Evolutionary conservation across 2,113 vertebrate species (phyloP), one percentile per base, ranked within the genome.

Genomic region (Peucedramus taeniatus): DNA sequence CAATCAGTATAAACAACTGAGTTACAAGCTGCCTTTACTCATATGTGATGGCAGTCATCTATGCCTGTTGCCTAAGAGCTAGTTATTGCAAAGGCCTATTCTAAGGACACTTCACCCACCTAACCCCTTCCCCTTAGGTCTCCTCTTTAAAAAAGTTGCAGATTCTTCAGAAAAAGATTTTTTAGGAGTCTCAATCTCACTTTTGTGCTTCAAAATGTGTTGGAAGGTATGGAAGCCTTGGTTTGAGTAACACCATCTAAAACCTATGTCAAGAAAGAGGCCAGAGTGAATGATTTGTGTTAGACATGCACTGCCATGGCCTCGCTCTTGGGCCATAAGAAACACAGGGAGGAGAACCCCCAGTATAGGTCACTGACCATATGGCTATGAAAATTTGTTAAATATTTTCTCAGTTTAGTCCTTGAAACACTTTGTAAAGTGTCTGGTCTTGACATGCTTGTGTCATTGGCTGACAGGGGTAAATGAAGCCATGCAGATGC

Each of bases 1-100:
- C 78, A 96, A 94, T 95, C 94, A 97, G 95, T 94, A 70, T 45
- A 94, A 95, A 42, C 50, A 86, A 70, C 42, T 11, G 13, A 65
- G 20, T 80, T 95, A 81, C 54, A 66, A 87, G 47, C 33, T 95
- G 57, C 13, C 44, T 95, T 95, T 96, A 39, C 56, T 68, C 37
- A 15, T 89, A 59, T 66, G 40, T 49, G 51, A 21, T 68, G 84
- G 82, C 9, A 53, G 37, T 82, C 22, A 19, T 69, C 81, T 94
- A 81, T 94, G 53, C n/a, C 54, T 79, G 35, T 75, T 94, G 35
- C 19, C n/a, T 42, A 74, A 53, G 23, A 69, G 33, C 30, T 45
- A 42, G 2, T 60, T 74, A 53, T 21, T 2, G 1, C 35, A 60
- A 60, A 74, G 9, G 7, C 18, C n/a, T 59, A 26, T 28, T 77